Evolutionary conservation across 53 echinoderm and acorn worm genomes (phyloP), one percentile per base, ranked within the genome.

Genomic region (Pentamera pediparva): DNA sequence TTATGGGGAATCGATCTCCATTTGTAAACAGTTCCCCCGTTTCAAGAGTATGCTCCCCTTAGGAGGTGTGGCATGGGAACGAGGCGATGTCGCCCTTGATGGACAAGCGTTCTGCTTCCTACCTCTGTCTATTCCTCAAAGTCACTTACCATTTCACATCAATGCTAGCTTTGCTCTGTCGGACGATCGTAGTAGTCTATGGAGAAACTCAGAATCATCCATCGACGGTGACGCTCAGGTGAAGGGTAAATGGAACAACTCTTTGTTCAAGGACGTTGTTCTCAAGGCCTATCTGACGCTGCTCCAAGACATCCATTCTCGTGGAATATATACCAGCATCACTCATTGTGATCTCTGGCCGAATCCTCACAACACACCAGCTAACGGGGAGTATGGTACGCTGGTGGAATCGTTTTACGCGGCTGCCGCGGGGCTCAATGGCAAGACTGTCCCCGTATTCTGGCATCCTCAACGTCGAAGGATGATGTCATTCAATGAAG

Each of bases 1-100:
- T n/a, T 57, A 50, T 54, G 56, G 56, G 1, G 32, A 57, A 11
- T n/a, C n/a, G n/a, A n/a, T n/a, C n/a, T n/a, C n/a, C n/a, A n/a
- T n/a, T n/a, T n/a, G n/a, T n/a, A n/a, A n/a, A n/a, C n/a, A n/a
- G n/a, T n/a, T n/a, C n/a, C n/a, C n/a, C n/a, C n/a, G n/a, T n/a
- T n/a, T n/a, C n/a, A n/a, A n/a, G n/a, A n/a, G n/a, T n/a, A n/a
- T 92, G 43, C 28, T 81, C 22, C 85, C 92, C 6, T 84, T 79
- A 57, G 92, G 92, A 67, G 92, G 92, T 21, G 75, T 90, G 32
- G 90, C 90, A 59, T 76, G 47, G 34, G 52, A 28, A 10, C 15
- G 36, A 49, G 27, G 24, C 11, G n/a, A n/a, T n/a, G n/a, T n/a
- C n/a, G n/a, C n/a, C n/a, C 15, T 29, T 21, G 18, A 37, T 32